phyloP scores from a whole-genome alignment of 2,888 invertebrate genomes.

The Craniophora ligustri region DNA sequence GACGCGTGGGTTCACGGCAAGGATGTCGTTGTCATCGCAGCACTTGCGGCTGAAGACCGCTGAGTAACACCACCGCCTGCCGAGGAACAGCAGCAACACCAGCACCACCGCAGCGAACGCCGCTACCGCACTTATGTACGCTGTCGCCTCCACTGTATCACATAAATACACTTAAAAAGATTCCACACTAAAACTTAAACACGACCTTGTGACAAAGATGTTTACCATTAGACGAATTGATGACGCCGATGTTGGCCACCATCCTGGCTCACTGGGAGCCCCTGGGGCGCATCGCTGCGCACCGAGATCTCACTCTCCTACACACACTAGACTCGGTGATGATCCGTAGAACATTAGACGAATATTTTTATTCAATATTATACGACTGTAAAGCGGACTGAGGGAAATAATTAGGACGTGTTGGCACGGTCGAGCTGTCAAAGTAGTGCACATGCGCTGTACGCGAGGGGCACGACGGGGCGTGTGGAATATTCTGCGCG shows the following conservation, averaged over 20 bases:
- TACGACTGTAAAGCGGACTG: conserved; percentile 64
- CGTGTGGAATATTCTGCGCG: conserved; percentile 72
- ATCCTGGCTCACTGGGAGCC: conserved; percentile 70
- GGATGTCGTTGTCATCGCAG: conserved; percentile 84
- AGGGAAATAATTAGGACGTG: conserved; percentile 76
- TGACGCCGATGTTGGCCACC: conserved; percentile 82
- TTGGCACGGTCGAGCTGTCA: conserved; percentile 79
- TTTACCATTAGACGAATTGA: conserved; percentile 83
- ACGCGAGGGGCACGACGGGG: conserved; percentile 79
- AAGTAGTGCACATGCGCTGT: conserved; percentile 76
- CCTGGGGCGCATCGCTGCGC: conserved; percentile 61
- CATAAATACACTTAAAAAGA: conserved; percentile 44
- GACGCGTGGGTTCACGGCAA: conserved; percentile 79
- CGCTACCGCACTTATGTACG: conserved; percentile 95
- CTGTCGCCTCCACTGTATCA: conserved; percentile 94
- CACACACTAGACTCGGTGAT: background rate
- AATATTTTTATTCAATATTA: conserved; percentile 47
- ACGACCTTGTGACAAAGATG: conserved; percentile 51
- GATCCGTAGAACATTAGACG: conserved; percentile 12
- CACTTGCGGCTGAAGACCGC: conserved; percentile 77
- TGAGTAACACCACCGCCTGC: conserved; percentile 90
- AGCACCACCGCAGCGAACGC: conserved; percentile 94
- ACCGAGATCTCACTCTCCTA: conserved; percentile 29
- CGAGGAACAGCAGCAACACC: conserved; percentile 95
- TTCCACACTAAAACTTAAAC: conserved; percentile 28